A percentile compares a stretch with the other conserved stretches of the same genome.
Conservation (phyloP, 1,140 invertebrate species). For the Dendroctonus ponderosae region DNA sequence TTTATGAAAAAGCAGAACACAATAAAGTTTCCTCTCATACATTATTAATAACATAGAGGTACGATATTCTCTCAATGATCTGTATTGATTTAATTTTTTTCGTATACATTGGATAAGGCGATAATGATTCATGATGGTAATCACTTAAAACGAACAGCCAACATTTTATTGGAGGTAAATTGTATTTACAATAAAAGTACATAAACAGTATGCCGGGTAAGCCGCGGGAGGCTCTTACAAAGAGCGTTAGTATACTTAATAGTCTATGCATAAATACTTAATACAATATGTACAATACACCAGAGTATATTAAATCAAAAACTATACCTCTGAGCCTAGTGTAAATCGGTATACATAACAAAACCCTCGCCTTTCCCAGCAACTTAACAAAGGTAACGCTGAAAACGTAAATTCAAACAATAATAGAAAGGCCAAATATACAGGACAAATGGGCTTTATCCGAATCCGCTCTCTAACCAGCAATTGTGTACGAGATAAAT, state of each 20-base stretch:
- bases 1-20: constrained; percentile 53
- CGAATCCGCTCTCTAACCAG: constrained; percentile 22
- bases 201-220: constrained; percentile 29
- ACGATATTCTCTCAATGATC: constrained; percentile 52
- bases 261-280: constrained; percentile 43
- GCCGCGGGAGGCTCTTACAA: constrained; percentile 19
- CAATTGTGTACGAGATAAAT: constrained; percentile 40
- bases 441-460: constrained; percentile 17
- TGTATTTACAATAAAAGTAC: constrained; percentile 46
- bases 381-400: constrained; percentile 45
- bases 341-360: constrained; percentile 44
- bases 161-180: constrained; percentile 50
- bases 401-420: constrained; percentile 34
- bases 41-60: constrained; percentile 51
- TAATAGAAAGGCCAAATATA: constrained; percentile 21
- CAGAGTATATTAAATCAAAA: constrained; percentile 45
- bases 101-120: constrained; percentile 55
- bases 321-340: constrained; percentile 41
- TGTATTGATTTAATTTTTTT: constrained; percentile 51
- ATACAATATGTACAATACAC: constrained; percentile 44
- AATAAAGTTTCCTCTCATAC: constrained; percentile 52
- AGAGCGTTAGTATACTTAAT: constrained; percentile 41
- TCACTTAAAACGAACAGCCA: constrained; percentile 54
- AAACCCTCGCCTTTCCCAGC: constrained; percentile 31
- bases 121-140: constrained; percentile 53